phyloP scores from a whole-genome alignment of 2,888 invertebrate genomes.

The Agrochola lota region DNA sequence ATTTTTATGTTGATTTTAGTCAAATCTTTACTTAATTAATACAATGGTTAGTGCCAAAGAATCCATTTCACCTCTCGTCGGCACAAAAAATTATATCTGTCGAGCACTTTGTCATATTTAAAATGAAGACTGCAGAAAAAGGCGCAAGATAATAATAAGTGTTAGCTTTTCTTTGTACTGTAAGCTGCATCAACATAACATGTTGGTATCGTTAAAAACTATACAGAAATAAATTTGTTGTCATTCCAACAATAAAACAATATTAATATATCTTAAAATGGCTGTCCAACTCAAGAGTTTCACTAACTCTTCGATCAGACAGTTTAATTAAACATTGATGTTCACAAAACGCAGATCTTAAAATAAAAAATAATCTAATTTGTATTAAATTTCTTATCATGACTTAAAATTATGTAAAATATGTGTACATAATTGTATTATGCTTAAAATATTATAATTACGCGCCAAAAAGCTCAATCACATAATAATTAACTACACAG shows the following conservation, averaged over 20 bases:
- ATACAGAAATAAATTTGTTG: constrained; percentile 60
- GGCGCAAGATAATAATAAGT: constrained; percentile 47
- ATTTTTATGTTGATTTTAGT: constrained; percentile 2
- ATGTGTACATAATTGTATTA: constrained; percentile 67
- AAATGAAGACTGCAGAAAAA: constrained; percentile 38
- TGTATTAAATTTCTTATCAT: constrained; percentile 75
- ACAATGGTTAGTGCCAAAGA: constrained; percentile 12
- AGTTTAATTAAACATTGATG: constrained; percentile 50
- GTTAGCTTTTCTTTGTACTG: constrained; percentile 74
- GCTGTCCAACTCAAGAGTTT: constrained; percentile 15
- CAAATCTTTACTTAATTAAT: background rate
- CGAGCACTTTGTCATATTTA: constrained; percentile 3
- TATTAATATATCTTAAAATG: constrained; percentile 29
- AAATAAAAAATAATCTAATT: constrained; percentile 77
- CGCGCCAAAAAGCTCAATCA: constrained; percentile 79
- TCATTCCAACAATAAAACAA: constrained; percentile 51
- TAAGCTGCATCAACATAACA: constrained; percentile 65
- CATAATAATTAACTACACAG: constrained; percentile 70
- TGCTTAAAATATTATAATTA: constrained; percentile 71
- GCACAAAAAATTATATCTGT: background rate
- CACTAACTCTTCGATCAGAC: constrained; percentile 12
- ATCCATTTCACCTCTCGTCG: background rate
- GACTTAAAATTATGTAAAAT: constrained; percentile 69
- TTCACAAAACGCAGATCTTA: constrained; percentile 70
- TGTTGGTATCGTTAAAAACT: constrained; percentile 52